Percentiles rank a stretch among this genome's conserved stretches.
Conservation (phyloP, 2,797 vertebrate species). For the Lepilemur ruficaudatus region DNA sequence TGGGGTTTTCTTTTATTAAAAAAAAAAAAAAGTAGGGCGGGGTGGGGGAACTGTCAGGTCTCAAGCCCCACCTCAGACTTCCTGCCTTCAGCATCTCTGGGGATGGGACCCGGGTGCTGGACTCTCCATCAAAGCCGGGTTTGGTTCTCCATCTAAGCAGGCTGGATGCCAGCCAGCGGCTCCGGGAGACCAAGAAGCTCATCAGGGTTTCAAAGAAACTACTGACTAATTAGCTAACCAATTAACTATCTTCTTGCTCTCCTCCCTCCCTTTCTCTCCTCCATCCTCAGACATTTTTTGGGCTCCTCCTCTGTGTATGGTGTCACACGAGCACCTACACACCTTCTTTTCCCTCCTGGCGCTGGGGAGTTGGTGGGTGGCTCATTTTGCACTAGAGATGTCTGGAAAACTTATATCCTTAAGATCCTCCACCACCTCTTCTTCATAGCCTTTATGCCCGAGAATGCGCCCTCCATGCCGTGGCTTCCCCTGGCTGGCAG, state of each 20-base stretch:
- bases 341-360: not conserved
- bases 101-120: fast-evolving
- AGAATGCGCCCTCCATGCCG: not conserved
- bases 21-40: no score
- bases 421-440: not conserved
- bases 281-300: not conserved
- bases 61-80: not conserved
- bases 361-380: no score
- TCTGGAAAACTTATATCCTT: fast-evolving
- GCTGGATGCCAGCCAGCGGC: not conserved
- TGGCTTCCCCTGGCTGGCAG: not conserved
- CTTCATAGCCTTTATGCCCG: not conserved
- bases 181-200: not conserved
- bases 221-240: not conserved
- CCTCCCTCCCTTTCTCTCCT: not conserved
- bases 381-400: not conserved
- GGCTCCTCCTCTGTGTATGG: not conserved
- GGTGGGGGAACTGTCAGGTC: not conserved
- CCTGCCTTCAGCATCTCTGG: not conserved
- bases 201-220: not conserved
- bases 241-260: not conserved
- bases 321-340: not conserved
- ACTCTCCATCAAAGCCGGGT: not conserved
- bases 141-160: not conserved
- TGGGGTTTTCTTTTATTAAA: not conserved